Percentiles rank a stretch among this genome's conserved stretches.
Conservation (phyloP, 1,140 invertebrate genomes). For the Musca domestica region DNA sequence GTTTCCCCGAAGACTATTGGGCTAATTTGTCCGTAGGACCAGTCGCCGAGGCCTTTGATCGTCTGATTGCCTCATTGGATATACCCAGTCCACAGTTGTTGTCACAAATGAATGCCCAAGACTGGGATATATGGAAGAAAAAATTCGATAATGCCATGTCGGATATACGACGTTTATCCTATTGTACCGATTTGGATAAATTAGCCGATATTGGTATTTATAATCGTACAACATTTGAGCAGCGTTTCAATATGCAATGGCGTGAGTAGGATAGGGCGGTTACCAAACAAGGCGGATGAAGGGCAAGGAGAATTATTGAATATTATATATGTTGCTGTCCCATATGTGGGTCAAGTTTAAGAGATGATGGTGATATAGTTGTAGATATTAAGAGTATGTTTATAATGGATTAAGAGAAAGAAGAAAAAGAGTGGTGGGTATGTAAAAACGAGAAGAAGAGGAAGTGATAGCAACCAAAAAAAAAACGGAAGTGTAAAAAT, state of each 20-base stretch:
- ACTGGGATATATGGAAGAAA: conserved; percentile 49
- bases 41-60: conserved; percentile 47
- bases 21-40: conserved; percentile 48
- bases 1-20: conserved; percentile 49
- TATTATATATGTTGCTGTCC: background rate
- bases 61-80: conserved; percentile 45
- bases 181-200: conserved; percentile 46
- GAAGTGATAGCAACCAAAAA: too few species aligned
- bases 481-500: too few species aligned
- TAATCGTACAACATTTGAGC: conserved; percentile 46
- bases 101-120: conserved; percentile 49
- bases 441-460: too few species aligned
- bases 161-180: conserved; percentile 45
- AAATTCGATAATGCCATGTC: conserved; percentile 48
- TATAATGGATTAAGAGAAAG: background rate
- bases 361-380: background rate
- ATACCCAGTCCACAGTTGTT: conserved; percentile 49
- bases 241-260: conserved; percentile 48
- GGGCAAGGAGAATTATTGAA: background rate
- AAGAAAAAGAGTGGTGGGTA: too few species aligned
- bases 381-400: background rate
- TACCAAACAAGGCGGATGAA: background rate
- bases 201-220: conserved; percentile 46
- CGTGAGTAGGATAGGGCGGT: conserved; percentile 33
- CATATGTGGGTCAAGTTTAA: conserved; percentile 14